Evolutionary conservation across 1,140 invertebrate species (phyloP).

Genomic region (Schmidtea mediterranea): DNA sequence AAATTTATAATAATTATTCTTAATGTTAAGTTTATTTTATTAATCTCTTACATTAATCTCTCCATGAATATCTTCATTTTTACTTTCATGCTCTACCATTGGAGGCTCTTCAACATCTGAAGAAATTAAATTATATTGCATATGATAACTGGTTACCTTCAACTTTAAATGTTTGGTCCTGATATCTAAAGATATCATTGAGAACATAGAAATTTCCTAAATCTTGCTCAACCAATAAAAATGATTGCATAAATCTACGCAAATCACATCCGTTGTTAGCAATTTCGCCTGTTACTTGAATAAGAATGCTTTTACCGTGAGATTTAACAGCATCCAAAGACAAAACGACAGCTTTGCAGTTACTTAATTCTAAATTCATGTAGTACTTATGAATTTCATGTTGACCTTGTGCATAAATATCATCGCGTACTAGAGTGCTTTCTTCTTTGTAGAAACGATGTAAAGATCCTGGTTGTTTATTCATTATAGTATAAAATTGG

Average conservation of each 20-base stretch:
- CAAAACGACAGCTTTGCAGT: background rate
- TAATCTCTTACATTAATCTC: no score
- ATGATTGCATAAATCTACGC: slow-evolving; percentile 84
- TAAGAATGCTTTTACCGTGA: background rate
- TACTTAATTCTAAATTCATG: background rate
- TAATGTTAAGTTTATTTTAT: no score
- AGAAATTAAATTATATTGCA: no score
- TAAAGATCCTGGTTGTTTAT: slow-evolving; percentile 3
- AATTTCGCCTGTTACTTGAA: slow-evolving; percentile 62
- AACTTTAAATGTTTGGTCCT: slow-evolving; percentile 52
- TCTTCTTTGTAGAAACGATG: slow-evolving; percentile 5
- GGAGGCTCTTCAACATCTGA: no score
- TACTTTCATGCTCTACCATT: no score
- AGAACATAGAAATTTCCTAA: slow-evolving; percentile 90
- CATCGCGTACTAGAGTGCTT: background rate
- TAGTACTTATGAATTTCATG: slow-evolving; percentile 1
- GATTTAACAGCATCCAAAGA: background rate
- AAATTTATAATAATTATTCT: no score
- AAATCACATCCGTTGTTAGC: slow-evolving; percentile 80
- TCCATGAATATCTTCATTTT: no score
- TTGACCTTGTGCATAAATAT: background rate
- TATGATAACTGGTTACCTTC: background rate
- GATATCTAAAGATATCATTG: slow-evolving; percentile 92
- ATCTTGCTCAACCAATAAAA: slow-evolving; percentile 68
- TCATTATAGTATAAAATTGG: slow-evolving; percentile 7